phyloP scores from a whole-genome alignment of 2,797 vertebrate genomes.

The Cyclura pinguis region DNA sequence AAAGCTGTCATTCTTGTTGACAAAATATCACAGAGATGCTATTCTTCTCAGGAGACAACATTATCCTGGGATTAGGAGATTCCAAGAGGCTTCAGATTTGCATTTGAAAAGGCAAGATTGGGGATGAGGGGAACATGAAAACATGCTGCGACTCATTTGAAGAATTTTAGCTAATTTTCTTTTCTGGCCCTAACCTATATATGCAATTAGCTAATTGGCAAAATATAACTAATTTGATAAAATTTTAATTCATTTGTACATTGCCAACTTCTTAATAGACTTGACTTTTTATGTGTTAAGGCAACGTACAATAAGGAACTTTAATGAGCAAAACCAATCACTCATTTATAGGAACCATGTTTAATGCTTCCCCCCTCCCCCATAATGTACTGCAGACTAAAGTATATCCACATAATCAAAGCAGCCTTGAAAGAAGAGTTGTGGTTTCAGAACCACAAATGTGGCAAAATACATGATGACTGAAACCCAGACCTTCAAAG shows the following conservation, averaged over 20 bases:
- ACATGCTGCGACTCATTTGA: not conserved
- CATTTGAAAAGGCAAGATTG: not conserved
- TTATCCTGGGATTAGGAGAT: not conserved
- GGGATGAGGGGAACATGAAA: not conserved
- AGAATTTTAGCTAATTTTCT: not conserved
- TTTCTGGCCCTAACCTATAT: not conserved
- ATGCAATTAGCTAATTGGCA: not conserved
- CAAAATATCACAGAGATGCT: constrained; percentile 36
- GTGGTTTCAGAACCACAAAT: too few species aligned
- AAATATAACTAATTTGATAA: not conserved
- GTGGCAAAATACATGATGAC: too few species aligned
- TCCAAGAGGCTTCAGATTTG: not conserved
- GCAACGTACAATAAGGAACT: not conserved
- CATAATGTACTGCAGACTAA: not conserved
- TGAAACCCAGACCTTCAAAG: too few species aligned
- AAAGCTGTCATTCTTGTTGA: constrained; percentile 27
- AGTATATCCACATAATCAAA: not conserved
- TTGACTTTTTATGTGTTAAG: not conserved
- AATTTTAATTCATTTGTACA: constrained; percentile 3
- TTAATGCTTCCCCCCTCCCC: not conserved
- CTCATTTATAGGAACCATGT: not conserved
- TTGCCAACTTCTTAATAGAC: not conserved
- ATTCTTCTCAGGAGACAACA: constrained; percentile 8
- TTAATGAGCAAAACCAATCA: not conserved
- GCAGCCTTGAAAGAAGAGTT: not conserved